Evolutionary conservation across 2,888 invertebrate genomes (phyloP), one percentile per base, ranked within the genome.

Genomic region (Acronicta alni): DNA sequence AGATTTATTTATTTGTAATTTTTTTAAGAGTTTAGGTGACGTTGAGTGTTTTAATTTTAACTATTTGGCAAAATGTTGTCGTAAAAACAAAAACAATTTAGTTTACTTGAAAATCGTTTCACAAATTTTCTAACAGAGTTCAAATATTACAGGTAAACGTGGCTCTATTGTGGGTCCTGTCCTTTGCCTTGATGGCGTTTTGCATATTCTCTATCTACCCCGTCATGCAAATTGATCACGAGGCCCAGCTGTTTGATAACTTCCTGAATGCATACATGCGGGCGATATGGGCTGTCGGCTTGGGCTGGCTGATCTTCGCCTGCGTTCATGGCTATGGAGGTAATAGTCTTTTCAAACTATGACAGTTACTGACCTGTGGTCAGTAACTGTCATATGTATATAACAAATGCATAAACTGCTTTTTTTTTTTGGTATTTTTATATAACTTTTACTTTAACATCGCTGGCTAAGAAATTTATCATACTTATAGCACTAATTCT

Each of bases 261-360:
- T 80, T 89, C 55, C 76, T 88, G 18, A 89, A 89, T 59, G 83
- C 91, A 0, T 87, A 94, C 47, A 86, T 90, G 79, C 80, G 94
- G 14, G 82, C 89, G 0, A 79, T 86, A 20, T 95, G 95, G 95
- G 86, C 91, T 0, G 49, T 84, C 7, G 88, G 81, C 2, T 68
- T 94, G 8, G 86, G 89, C 1, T 94, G 94, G 94, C 67, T 95
- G 2, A 89, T 94, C 30, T 88, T 93, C 46, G 92, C 93, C 0
- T 94, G 95, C 58, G 84, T 83, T 2, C 83, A 88, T 54, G 94
- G 94, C 43, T 91, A 92, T 78, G 94, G 94, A 85, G 94, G 95
- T 94, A 73, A 72, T 63, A 57, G 20, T 35, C 6, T 6, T 35
- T 35, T n/a, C 2, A 1, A n/a, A n/a, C 5, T 35, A 35, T n/a